phyloP scores from a whole-genome alignment of 1,140 invertebrate species.

The Platyscapa corneri region DNA sequence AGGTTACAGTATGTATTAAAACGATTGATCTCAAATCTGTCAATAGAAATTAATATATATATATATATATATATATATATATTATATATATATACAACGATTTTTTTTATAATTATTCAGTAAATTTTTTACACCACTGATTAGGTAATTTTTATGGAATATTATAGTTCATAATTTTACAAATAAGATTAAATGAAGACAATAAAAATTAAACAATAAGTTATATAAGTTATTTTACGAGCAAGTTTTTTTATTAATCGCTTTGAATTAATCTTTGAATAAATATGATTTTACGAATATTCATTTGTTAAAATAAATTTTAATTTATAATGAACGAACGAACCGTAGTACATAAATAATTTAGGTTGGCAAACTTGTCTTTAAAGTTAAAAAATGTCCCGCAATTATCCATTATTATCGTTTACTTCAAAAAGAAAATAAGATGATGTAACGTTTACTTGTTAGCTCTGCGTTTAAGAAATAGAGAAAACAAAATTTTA shows the following conservation, averaged over 20 bases:
- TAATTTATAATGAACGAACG: not conserved
- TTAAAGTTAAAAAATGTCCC: not conserved
- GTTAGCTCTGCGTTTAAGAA: not conserved
- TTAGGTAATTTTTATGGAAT: not conserved
- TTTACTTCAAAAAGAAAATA: not conserved
- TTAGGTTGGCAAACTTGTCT: not conserved
- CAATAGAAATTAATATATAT: not conserved
- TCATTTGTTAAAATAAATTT: not conserved
- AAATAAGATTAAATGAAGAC: not conserved
- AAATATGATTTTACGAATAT: not conserved
- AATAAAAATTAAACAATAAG: too few relatives aligned
- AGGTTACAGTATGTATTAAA: not conserved
- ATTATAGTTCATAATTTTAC: not conserved
- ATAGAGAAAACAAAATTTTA: not conserved
- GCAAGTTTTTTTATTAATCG: too few relatives aligned
- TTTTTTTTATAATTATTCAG: not conserved
- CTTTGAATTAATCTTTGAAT: not conserved
- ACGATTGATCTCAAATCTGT: not conserved
- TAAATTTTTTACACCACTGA: not conserved
- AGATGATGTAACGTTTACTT: not conserved
- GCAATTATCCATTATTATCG: not conserved
- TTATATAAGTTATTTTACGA: too few relatives aligned
- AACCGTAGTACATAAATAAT: not conserved
- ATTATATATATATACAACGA: too few relatives aligned
- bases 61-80: too few relatives aligned